Evolutionary conservation across 2,888 invertebrate genomes (phyloP), one percentile per base, ranked within the genome.

Genomic region (Dicycla oo): DNA sequence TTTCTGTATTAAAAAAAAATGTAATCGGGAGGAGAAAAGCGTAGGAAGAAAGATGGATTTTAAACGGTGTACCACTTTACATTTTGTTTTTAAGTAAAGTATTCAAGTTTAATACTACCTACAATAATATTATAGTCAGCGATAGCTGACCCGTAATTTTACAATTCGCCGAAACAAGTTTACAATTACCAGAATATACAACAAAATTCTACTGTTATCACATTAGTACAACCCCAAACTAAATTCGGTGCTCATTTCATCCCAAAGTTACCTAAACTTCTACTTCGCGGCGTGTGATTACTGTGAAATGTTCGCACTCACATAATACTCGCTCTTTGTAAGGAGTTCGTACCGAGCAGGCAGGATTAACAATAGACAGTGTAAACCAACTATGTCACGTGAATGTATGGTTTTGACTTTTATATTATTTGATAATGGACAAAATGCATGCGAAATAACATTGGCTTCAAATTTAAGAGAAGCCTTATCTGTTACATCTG

Each of bases 281-380:
- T 38, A n/a, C 34, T 49, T 56, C 18, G 3, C n/a, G 40, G 43
- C 43, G 56, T 38, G 73, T 77, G 73, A 77, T 73, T 69, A 57
- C 70, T 23, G 49, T n/a, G 45, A 72, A 75, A 75, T 57, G 45
- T 75, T 72, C 43, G 11, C 79, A 40, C 57, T 18, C 56, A 5
- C 61, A 62, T 30, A 30, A 38, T 47, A 26, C 51, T 26, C 3
- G 30, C 49, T 26, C 30, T 23, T 43, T 43, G 60, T 60, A 15
- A 70, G 30, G 26, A 26, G 20, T 38, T 30, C 6, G 23, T 43
- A 34, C 40, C 18, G n/a, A 69, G 47, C 7, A 13, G 20, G 23
- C 13, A 8, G 30, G 23, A 30, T 51, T 63, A 69, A n/a, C 40
- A 23, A n/a, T 18, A 40, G 15, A 45, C 11, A 15, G 7, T n/a